Evolutionary conservation across 1,140 invertebrate genomes (phyloP), one percentile per base, ranked within the genome.

Genomic region (Drosophila tsacasi): DNA sequence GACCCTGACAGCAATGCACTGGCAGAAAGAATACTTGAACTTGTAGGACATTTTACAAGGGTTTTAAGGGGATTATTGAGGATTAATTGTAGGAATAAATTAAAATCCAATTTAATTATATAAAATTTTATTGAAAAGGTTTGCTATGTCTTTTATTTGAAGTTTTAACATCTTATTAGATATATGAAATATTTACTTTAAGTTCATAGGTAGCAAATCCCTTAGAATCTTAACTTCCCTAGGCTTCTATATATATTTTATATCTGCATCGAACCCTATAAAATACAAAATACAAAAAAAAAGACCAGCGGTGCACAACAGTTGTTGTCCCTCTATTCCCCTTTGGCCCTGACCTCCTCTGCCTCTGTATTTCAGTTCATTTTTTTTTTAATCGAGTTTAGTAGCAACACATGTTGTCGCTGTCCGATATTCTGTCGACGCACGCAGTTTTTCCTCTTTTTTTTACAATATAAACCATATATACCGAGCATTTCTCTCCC

Each of bases 331-430:
- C 63, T 75, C 40, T 49, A 17, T 57, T 68, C 57, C 58, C 17
- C 6, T 30, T 50, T 46, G 47, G 27, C 57, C 37, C 61, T 52
- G 58, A 49, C 35, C 58, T 47, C 9, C 58, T 61, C 39, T 62
- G 21, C 42, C 79, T 63, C 35, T 60, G 63, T 44, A 17, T 30
- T 52, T 30, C 5, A 6, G 35, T 68, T 49, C 32, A 19, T 40
- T 61, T 40, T 17, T 54, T 37, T 42, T 57, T 57, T 57, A 39
- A 57, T 57, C 35, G 54, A 57, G 54, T 57, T 57, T 62, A 66
- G 63, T 62, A 63, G 58, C 58, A 66, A 66, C 85, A 89, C 77
- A 89, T 90, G 86, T 85, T 74, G 71, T 74, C 71, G 71, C 68
- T 90, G 84, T 89, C 55, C 81, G 46, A 90, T 81, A 69, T 82